These are phyloP conservation scores for Notothenia rossii DNA, from an alignment of 2,113 vertebrate species.

Conservation along the genomic window DNA sequence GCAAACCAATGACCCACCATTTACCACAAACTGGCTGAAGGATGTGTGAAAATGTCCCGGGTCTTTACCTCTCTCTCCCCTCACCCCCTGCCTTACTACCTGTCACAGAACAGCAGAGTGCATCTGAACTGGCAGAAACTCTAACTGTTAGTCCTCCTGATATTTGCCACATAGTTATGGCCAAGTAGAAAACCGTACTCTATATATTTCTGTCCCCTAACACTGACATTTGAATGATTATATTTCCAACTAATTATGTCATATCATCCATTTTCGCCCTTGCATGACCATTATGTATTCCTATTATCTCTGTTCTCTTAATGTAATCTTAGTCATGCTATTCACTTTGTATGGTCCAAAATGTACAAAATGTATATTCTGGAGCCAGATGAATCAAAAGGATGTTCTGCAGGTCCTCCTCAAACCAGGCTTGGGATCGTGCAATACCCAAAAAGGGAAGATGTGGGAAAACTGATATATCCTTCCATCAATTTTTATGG, in stretches of 20 bases:
- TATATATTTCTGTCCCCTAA: constrained; percentile 57
- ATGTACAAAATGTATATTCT: constrained; percentile 54
- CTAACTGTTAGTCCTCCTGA: constrained; percentile 45
- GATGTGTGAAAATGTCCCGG: constrained; percentile 28
- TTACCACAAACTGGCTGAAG: constrained; percentile 44
- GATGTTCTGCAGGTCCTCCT: constrained; percentile 29
- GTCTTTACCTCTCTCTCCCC: constrained; percentile 51
- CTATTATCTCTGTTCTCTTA: constrained; percentile 69
- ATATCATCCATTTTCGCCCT: constrained; percentile 41
- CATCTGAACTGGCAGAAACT: constrained; percentile 68
- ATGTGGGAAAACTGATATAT: constrained; percentile 4
- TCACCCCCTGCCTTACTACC: constrained; percentile 66
- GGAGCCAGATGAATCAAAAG: constrained; percentile 79
- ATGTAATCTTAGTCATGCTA: constrained; percentile 72
- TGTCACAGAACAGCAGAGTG: constrained; percentile 67
- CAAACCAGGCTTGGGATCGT: constrained; percentile 36
- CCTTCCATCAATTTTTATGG: constrained; percentile 21
- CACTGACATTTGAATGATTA: constrained; percentile 54
- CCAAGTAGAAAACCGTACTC: constrained; percentile 57
- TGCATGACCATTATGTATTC: constrained; percentile 78
- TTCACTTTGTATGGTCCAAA: constrained; percentile 70
- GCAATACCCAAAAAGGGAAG: constrained; percentile 26
- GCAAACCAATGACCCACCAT: constrained; percentile 21
- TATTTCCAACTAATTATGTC: constrained; percentile 48
- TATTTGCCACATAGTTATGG: constrained; percentile 61